A percentile compares a stretch with the other conserved stretches of the same genome.
Evolutionary conservation across 2,888 invertebrate species (phyloP).

Genomic region (Drosophila flavopinicola): DNA sequence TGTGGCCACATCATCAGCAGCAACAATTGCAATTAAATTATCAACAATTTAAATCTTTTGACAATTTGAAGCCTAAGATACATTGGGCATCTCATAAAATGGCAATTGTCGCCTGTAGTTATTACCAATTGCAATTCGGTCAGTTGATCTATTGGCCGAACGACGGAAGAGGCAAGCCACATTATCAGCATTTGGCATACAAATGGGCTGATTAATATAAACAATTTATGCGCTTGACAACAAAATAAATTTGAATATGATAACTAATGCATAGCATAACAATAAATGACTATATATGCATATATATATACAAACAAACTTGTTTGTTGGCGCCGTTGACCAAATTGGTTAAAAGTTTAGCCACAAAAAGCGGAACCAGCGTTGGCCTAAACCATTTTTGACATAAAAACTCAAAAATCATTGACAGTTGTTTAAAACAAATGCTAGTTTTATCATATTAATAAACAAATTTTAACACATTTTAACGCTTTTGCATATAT

Average conservation of each 20-base stretch:
- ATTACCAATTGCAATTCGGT: slow-evolving; percentile 4
- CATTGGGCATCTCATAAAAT: slow-evolving; percentile 19
- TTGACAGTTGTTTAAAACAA: slow-evolving; percentile 22
- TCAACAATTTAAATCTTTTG: slow-evolving; percentile 54
- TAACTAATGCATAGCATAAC: background rate
- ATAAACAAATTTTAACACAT: slow-evolving; percentile 11
- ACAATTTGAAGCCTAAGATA: slow-evolving; percentile 28
- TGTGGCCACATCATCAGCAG: slow-evolving; percentile 46
- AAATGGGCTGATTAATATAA: slow-evolving; percentile 4
- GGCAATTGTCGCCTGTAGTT: slow-evolving; percentile 17
- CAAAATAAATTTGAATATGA: slow-evolving; percentile 14
- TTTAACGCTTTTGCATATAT: slow-evolving; percentile 21
- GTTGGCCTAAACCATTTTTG: slow-evolving; percentile 12
- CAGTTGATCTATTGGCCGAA: slow-evolving; percentile 27
- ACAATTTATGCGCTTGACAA: slow-evolving; percentile 20
- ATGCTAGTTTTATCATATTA: slow-evolving; percentile 3
- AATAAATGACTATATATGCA: background rate
- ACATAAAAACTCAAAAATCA: slow-evolving; percentile 5
- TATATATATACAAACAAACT: slow-evolving; percentile 14
- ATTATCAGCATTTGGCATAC: slow-evolving; percentile 25
- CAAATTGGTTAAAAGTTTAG: background rate
- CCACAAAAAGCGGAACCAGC: slow-evolving; percentile 4
- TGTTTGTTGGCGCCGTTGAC: slow-evolving; percentile 22
- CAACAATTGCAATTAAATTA: slow-evolving; percentile 60
- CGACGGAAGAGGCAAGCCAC: slow-evolving; percentile 35